Evolutionary conservation across 2,113 vertebrate genomes (phyloP), one percentile per base, ranked within the genome.

Genomic region (Thryonomys swinderianus): DNA sequence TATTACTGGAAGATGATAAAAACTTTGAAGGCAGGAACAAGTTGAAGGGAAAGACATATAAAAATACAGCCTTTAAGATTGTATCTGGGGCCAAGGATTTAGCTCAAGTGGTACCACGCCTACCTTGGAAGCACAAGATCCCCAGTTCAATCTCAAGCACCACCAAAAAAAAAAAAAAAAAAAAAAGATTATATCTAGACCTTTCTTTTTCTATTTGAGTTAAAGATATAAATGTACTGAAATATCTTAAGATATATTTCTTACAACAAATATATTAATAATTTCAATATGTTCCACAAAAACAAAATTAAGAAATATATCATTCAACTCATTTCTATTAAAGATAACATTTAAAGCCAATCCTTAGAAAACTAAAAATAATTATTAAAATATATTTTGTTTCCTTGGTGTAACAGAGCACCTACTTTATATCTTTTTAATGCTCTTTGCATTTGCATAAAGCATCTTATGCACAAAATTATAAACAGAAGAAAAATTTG

Each of bases 371-470:
- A 34, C 17, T 55, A 17, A 95, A 90, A 27, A 2, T n/a, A 32
- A 93, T 88, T 95, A 1, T 93, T 95, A 96, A 30, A 83, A 87
- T 91, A 87, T 61, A 90, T 79, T 91, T 40, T 20, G 61, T 87
- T 42, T 85, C 20, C 69, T 95, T 96, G 1, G 3, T 32, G 40
- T 7, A 12, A 88, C 89, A 90, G 18, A 88, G 83, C 91, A 90
- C 78, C 1, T 20, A 85, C 37, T 94, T 94, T 95, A 94, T 82
- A 64, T 51, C 6, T 21, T 73, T 88, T 89, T 80, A 79, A 88
- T 66, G 76, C 8, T 84, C 62, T 30, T 66, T 64, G 2, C 53
- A 85, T 84, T 93, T 96, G 62, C 62, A 88, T 79, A 83, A 83
- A 66, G 64, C 59, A 34, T 45, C 18, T 85, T 53, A 80, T 20